Evolutionary conservation across 2,888 invertebrate genomes (phyloP).

Genomic region (Nomada ruficornis): DNA sequence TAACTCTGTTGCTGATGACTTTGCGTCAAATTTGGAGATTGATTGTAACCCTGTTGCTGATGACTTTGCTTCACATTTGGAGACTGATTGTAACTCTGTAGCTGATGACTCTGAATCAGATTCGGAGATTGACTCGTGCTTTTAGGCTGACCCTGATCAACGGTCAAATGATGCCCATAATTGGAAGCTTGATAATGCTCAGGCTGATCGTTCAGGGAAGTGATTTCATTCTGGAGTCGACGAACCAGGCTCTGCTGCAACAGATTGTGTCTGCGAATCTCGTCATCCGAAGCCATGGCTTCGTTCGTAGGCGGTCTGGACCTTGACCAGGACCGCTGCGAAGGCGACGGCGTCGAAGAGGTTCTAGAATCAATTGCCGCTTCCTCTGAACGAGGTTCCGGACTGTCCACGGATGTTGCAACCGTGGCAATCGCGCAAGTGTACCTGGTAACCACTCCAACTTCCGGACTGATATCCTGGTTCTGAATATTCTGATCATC

Average conservation of each 20-base stretch:
- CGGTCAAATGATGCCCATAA: neutral
- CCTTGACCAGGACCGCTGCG: constrained; percentile 47
- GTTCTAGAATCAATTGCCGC: constrained; percentile 31
- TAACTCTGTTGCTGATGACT: neutral
- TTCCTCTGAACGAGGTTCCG: constrained; percentile 50
- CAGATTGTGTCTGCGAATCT: constrained; percentile 80
- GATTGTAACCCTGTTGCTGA: neutral
- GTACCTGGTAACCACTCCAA: constrained; percentile 80
- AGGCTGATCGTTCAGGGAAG: constrained; percentile 47
- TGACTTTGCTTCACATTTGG: neutral
- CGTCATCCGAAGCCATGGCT: constrained; percentile 63
- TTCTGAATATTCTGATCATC: constrained; percentile 79
- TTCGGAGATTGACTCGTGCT: constrained; percentile 11
- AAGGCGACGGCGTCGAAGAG: constrained; percentile 54
- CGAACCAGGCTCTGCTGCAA: constrained; percentile 78
- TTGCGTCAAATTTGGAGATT: neutral
- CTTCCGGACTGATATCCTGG: constrained; percentile 80
- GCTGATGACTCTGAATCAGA: neutral
- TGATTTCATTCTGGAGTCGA: constrained; percentile 65
- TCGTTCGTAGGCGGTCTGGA: constrained; percentile 47
- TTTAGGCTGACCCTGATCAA: neutral
- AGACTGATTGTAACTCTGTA: neutral
- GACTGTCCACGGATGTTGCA: constrained; percentile 68
- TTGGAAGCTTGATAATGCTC: neutral
- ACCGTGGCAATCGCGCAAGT: constrained; percentile 81